Percentiles rank a stretch among this genome's conserved stretches.
phyloP scores from a whole-genome alignment of 2,113 vertebrate species.

The Colaptes auratus region DNA sequence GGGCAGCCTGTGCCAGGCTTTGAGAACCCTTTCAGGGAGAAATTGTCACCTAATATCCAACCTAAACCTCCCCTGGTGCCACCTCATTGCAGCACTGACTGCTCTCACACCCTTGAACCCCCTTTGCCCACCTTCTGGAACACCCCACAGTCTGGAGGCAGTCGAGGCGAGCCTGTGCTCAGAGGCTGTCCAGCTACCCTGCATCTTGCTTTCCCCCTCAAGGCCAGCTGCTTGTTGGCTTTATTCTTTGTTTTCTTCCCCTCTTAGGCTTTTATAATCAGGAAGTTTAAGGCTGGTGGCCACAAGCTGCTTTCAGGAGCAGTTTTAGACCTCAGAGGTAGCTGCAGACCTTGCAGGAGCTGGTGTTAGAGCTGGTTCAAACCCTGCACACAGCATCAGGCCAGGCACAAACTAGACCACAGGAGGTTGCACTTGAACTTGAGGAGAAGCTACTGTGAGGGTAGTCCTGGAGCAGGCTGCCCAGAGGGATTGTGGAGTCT shows the following conservation, averaged over 20 bases:
- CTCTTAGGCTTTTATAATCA: background rate
- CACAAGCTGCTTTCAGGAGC: background rate
- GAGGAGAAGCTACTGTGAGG: no score
- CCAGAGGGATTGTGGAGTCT: no score
- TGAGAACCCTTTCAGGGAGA: no score
- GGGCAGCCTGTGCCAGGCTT: no score
- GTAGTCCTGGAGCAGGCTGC: no score
- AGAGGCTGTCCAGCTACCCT: background rate
- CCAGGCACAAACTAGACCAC: no score
- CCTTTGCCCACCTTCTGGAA: background rate
- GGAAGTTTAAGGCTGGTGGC: background rate
- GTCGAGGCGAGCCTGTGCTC: background rate
- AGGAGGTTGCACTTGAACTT: no score
- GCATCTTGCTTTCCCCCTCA: background rate
- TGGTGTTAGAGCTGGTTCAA: background rate
- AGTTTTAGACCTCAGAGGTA: background rate
- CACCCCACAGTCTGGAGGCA: background rate
- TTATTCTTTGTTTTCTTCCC: background rate
- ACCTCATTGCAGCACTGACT: accelerated
- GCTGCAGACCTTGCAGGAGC: background rate
- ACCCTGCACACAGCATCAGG: accelerated
- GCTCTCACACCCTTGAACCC: background rate
- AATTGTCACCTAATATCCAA: no score
- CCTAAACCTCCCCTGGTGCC: no score
- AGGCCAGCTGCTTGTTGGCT: background rate